These are phyloP conservation scores for Tachina lurida DNA, from an alignment of 2,888 invertebrate species.

Conservation along the genomic window DNA sequence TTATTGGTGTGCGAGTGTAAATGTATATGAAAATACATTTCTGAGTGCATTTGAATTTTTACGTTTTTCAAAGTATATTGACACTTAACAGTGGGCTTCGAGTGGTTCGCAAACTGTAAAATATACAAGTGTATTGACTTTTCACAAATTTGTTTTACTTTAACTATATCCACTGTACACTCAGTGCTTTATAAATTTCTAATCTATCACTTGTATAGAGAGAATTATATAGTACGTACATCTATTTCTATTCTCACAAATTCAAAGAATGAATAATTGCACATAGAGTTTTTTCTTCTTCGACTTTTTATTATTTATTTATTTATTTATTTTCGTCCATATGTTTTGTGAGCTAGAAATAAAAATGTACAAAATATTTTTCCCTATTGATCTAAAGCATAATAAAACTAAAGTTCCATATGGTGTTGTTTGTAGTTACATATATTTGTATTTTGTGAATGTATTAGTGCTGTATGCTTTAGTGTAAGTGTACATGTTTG, in stretches of 20 bases:
- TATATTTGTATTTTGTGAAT: not conserved
- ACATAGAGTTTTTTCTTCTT: slow-evolving; percentile 4
- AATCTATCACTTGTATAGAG: slow-evolving; percentile 46
- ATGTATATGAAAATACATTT: slow-evolving; percentile 28
- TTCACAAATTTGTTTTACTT: not conserved
- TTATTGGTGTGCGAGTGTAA: slow-evolving; percentile 18
- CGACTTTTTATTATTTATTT: slow-evolving; percentile 46
- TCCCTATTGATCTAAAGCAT: slow-evolving; percentile 66
- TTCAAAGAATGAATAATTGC: slow-evolving; percentile 48
- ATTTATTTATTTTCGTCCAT: slow-evolving; percentile 50
- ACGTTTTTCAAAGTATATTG: slow-evolving; percentile 48
- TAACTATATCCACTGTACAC: not conserved
- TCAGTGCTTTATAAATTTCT: slow-evolving; percentile 26
- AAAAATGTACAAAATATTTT: slow-evolving; percentile 58
- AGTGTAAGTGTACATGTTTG: slow-evolving; percentile 14
- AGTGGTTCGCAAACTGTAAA: not conserved
- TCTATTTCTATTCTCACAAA: slow-evolving; percentile 35
- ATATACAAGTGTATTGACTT: not conserved
- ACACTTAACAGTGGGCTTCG: slow-evolving; percentile 40
- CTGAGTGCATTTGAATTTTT: slow-evolving; percentile 56
- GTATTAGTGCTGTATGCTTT: slow-evolving; percentile 11
- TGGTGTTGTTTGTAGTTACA: slow-evolving; percentile 43
- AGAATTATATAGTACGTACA: slow-evolving; percentile 48
- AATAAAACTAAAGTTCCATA: slow-evolving; percentile 65
- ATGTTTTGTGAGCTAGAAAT: slow-evolving; percentile 41